Evolutionary conservation across 2,113 vertebrate species (phyloP).

Genomic region (Syngnathus floridae): DNA sequence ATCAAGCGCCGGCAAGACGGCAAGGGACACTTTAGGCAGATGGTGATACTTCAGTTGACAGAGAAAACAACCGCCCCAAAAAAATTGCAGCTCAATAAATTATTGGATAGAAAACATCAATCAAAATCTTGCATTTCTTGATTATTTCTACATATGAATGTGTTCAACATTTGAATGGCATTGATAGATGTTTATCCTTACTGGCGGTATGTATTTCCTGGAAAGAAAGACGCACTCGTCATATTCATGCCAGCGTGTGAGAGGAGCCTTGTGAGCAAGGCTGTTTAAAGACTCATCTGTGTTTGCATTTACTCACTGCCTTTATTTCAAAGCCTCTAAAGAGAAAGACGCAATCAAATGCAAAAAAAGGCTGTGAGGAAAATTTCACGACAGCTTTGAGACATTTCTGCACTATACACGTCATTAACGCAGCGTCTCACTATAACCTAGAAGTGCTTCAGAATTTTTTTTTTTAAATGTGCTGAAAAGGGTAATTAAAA

Average conservation of each 20-base stretch:
- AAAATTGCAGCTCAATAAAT: conserved; percentile 32
- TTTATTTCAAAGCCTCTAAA: conserved; percentile 47
- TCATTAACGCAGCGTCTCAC: conserved; percentile 17
- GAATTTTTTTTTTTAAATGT: conserved; percentile 10
- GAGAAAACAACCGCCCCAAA: conserved; percentile 20
- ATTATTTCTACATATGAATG: conserved; percentile 26
- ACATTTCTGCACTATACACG: conserved; percentile 37
- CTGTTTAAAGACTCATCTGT: conserved; percentile 54
- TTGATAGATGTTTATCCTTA: conserved; percentile 37
- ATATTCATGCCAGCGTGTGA: conserved; percentile 53
- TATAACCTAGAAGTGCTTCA: neutral
- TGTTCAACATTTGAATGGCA: conserved; percentile 38
- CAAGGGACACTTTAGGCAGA: conserved; percentile 54
- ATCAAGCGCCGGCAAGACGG: conserved; percentile 47
- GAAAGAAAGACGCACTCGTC: conserved; percentile 38
- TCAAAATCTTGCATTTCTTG: conserved; percentile 33
- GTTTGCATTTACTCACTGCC: conserved; percentile 47
- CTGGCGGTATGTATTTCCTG: conserved; percentile 22
- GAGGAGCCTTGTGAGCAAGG: conserved; percentile 29
- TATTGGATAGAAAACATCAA: conserved; percentile 22
- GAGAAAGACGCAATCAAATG: conserved; percentile 47
- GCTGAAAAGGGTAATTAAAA: conserved; percentile 15
- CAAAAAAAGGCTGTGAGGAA: conserved; percentile 25
- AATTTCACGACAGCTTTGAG: conserved; percentile 11
- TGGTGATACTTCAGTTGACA: conserved; percentile 50